phyloP scores from a whole-genome alignment of 2,797 vertebrate genomes.

The Oryzias sinensis region DNA sequence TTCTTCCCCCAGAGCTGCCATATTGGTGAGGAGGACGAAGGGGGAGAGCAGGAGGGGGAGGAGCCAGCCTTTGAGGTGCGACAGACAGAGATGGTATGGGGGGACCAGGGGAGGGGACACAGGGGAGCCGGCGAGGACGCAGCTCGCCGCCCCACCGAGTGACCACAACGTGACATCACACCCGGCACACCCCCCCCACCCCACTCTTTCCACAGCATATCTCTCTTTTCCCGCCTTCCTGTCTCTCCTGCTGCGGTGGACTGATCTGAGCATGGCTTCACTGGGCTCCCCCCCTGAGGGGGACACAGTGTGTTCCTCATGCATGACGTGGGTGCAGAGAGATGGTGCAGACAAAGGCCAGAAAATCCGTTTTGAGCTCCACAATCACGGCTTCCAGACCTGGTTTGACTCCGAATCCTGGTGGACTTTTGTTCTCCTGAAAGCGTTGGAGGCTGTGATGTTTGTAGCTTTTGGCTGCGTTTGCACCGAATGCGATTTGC shows the following conservation, averaged over 20 bases:
- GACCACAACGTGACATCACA: constrained; percentile 71
- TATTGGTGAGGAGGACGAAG: constrained; percentile 85
- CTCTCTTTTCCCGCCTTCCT: constrained; percentile 40
- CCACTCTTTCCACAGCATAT: constrained; percentile 24
- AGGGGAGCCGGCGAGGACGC: constrained; percentile 71
- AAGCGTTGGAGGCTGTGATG: too few species aligned
- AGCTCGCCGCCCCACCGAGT: constrained; percentile 64
- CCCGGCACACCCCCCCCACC: constrained; percentile 62
- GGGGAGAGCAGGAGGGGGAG: constrained; percentile 79
- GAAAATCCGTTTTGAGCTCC: constrained; percentile 26
- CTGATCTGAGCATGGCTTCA: constrained; percentile 80
- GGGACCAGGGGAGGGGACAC: constrained; percentile 76
- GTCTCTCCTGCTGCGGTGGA: constrained; percentile 62
- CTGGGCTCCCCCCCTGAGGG: constrained; percentile 58
- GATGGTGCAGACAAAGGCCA: constrained; percentile 65
- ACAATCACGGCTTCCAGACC: constrained; percentile 46
- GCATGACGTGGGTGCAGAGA: constrained; percentile 76
- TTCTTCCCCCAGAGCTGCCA: constrained; percentile 86
- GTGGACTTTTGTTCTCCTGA: too few species aligned
- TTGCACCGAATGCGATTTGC: too few species aligned
- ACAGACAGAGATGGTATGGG: constrained; percentile 84
- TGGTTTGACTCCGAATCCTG: not conserved
- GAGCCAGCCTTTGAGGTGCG: constrained; percentile 91
- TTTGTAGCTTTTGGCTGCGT: too few species aligned
- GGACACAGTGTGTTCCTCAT: constrained; percentile 30